Conservation (phyloP, 2,797 vertebrate species). For the Brachyrhaphis roseni region DNA sequence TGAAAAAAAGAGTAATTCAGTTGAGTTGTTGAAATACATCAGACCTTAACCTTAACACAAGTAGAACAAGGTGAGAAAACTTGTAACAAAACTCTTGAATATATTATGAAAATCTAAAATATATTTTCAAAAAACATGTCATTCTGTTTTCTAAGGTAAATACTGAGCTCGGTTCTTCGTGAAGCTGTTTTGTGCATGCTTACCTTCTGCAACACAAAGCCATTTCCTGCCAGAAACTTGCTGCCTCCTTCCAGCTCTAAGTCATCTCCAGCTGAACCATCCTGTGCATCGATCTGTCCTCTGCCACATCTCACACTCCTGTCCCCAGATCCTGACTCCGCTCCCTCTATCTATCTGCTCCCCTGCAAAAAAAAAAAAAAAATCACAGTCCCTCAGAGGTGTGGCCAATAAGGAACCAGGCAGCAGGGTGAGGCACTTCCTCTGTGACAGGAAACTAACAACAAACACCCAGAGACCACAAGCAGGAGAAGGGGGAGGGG, state of each 20-base stretch:
- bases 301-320: constrained; percentile 25
- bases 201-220: constrained; percentile 48
- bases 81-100: background rate
- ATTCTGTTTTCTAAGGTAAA: background rate
- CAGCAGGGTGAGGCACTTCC: constrained; percentile 83
- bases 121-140: background rate
- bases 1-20: background rate
- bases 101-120: background rate
- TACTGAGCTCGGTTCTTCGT: background rate
- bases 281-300: constrained; percentile 18
- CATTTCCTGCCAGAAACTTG: constrained; percentile 46
- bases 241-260: constrained; percentile 21
- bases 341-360: constrained; percentile 70
- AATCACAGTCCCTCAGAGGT: constrained; percentile 69
- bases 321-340: constrained; percentile 36
- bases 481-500: constrained; percentile 14
- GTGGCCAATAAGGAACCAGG: constrained; percentile 70
- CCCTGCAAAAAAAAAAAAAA: constrained; percentile 33
- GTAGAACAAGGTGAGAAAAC: background rate
- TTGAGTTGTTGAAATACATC: background rate
- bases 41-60: background rate
- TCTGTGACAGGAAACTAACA: constrained; percentile 82
- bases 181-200: constrained; percentile 20
- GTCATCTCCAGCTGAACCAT: background rate
- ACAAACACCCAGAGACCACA: constrained; percentile 67